These are phyloP conservation scores for Anolis carolinensis DNA, from an alignment of 2,113 vertebrate genomes.

Conservation along the genomic window DNA sequence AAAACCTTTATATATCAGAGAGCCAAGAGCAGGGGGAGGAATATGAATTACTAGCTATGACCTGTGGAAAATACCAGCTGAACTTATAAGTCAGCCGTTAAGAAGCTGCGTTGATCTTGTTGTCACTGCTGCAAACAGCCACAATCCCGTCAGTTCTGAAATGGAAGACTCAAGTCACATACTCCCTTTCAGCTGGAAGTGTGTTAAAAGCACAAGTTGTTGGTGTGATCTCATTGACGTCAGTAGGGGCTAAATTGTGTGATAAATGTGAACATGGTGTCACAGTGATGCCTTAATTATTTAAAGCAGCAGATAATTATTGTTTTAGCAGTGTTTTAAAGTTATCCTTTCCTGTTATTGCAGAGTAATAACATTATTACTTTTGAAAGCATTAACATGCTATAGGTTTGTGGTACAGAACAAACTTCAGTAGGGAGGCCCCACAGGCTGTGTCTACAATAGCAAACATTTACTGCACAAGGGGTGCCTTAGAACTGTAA, in stretches of 20 bases:
- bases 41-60: background rate
- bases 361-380: too few species aligned
- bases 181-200: background rate
- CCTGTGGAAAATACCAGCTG: background rate
- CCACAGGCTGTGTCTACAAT: too few species aligned
- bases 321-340: too few species aligned
- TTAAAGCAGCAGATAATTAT: too few species aligned
- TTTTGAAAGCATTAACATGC: too few species aligned
- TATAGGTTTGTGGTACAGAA: too few species aligned
- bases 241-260: background rate
- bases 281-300: background rate
- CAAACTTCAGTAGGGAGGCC: too few species aligned
- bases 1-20: background rate
- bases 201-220: background rate
- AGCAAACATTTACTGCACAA: too few species aligned
- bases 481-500: too few species aligned
- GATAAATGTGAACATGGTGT: background rate
- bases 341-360: too few species aligned
- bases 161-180: background rate
- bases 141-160: constrained; percentile 1
- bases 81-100: background rate
- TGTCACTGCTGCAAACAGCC: background rate
- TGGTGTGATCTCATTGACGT: constrained; percentile 10
- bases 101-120: background rate
- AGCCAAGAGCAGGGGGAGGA: background rate